Conservation (phyloP, 1,140 invertebrate species). For the Drosophila micromelanica region DNA sequence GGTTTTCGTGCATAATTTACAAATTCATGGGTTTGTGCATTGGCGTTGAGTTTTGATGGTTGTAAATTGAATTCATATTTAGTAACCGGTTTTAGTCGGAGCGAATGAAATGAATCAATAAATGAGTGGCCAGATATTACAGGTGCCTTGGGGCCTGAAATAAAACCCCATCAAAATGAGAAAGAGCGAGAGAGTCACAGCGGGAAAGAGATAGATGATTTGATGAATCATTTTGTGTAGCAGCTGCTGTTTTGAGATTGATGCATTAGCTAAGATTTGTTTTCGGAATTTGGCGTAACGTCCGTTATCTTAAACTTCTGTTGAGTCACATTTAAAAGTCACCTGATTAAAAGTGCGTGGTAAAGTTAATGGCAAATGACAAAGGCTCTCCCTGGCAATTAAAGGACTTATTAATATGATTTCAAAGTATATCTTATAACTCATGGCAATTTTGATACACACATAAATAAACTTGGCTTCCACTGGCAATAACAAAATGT, state of each 20-base stretch:
- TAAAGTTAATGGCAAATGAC: too few species aligned
- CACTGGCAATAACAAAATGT: too few species aligned
- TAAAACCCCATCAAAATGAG: slow-evolving; percentile 3
- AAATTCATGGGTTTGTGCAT: not conserved
- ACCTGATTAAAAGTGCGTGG: too few species aligned
- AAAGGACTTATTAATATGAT: too few species aligned
- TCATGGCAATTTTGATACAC: too few species aligned
- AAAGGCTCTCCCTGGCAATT: too few species aligned
- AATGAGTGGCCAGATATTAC: not conserved
- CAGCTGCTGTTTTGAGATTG: slow-evolving; percentile 9
- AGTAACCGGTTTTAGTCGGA: slow-evolving; percentile 9
- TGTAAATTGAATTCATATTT: slow-evolving; percentile 3
- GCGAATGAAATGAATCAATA: slow-evolving; percentile 9
- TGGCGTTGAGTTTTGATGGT: not conserved
- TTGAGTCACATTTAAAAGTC: not conserved
- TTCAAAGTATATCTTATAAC: too few species aligned
- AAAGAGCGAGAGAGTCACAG: not conserved
- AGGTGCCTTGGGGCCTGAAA: slow-evolving; percentile 1
- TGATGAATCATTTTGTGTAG: slow-evolving; percentile 9
- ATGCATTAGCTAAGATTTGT: slow-evolving; percentile 4
- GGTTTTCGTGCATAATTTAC: not conserved
- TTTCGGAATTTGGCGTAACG: not conserved
- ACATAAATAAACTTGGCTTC: too few species aligned
- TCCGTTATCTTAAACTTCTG: not conserved
- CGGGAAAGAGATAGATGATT: not conserved